Base-by-base conservation (phyloP, 2,797 vertebrate species). In the Xenops minutus region DNA sequence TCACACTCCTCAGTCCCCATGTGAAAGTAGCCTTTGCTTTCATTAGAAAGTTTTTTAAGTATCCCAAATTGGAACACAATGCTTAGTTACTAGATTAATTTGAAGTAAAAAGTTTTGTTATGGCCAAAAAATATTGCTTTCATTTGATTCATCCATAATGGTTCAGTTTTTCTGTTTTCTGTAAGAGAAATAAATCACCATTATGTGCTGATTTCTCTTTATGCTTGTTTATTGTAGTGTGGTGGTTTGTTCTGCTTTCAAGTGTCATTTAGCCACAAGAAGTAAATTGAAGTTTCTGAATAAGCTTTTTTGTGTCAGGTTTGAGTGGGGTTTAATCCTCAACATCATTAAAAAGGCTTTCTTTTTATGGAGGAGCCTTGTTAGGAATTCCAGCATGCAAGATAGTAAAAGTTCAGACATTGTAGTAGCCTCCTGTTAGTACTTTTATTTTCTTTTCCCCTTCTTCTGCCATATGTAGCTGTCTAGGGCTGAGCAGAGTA, bases 161-260 rank as follows among this genome's bases (percentile, higher is more conserved):
- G 73, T 89, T 85, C 13, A 16, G 7, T 81, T 91, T 91, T 93
- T 68, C 43, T 56, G 6, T 77, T 92, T 93, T 85, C 62, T 81
- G 29, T 62, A 37, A 76, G 62, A 64, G 39, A 88, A 93, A 68
- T 81, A 86, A 94, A 94, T 93, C 71, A 76, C 37, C 17, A 17
- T 66, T 58, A 73, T 23, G 59, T 78, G 66, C 52, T 82, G 66
- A 81, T 96, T 86, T 86, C 49, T 74, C 54, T n/a, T 86, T 81
- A 51, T 24, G 24, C 66, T 78, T 81, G 46, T 84, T 94, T 88
- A 55, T 86, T 93, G 76, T 92, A 55, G 46, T 86, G 10, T 1
- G 4, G 26, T 55, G 23, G 54, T 90, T 94, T 92, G 69, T 88
- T 95, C 79, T 82, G 51, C 55, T 94, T 90, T 96, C 76, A 81